Percentiles rank a stretch among this genome's conserved stretches.
Evolutionary conservation across 2,888 invertebrate species (phyloP).

Genomic region (Conops quadrifasciatus): DNA sequence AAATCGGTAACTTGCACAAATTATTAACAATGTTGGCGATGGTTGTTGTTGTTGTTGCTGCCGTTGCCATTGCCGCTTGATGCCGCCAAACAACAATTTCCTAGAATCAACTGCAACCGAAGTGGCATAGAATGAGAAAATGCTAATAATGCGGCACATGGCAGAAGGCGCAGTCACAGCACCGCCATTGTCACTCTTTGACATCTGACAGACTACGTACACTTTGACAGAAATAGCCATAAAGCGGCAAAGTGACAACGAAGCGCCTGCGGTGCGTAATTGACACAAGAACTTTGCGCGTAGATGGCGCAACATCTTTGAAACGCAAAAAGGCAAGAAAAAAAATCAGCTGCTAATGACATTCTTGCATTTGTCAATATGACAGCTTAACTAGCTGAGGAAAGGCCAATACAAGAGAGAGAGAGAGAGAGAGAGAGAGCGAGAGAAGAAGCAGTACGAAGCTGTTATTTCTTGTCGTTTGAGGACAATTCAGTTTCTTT

Average conservation of each 20-base stretch:
- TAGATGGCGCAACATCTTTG: background rate
- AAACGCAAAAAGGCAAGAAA: slow-evolving; percentile 23
- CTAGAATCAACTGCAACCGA: slow-evolving; percentile 46
- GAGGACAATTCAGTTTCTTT: slow-evolving; percentile 11
- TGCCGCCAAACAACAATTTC: slow-evolving; percentile 44
- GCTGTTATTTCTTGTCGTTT: no score
- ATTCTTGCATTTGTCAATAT: slow-evolving; percentile 51
- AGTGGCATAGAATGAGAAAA: slow-evolving; percentile 42
- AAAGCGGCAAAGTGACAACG: slow-evolving; percentile 42
- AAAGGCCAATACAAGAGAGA: no score
- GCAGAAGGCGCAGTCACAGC: slow-evolving; percentile 27
- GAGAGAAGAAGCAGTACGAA: slow-evolving; percentile 37
- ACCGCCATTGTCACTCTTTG: background rate
- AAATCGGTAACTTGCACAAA: slow-evolving; percentile 52
- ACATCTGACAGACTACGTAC: slow-evolving; percentile 43
- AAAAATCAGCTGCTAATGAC: slow-evolving; percentile 32
- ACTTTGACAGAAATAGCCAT: slow-evolving; percentile 51
- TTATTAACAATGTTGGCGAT: slow-evolving; percentile 28
- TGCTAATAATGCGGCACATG: slow-evolving; percentile 50
- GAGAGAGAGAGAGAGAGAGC: background rate
- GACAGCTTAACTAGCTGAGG: slow-evolving; percentile 60
- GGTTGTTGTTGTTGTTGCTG: slow-evolving; percentile 11
- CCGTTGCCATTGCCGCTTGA: background rate
- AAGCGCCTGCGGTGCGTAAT: slow-evolving; percentile 35
- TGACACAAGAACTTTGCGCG: no score